Percentiles rank a stretch among this genome's conserved stretches.
These are phyloP conservation scores for Thamnophis elegans DNA, from an alignment of 2,797 vertebrate species.

Conservation along the genomic window DNA sequence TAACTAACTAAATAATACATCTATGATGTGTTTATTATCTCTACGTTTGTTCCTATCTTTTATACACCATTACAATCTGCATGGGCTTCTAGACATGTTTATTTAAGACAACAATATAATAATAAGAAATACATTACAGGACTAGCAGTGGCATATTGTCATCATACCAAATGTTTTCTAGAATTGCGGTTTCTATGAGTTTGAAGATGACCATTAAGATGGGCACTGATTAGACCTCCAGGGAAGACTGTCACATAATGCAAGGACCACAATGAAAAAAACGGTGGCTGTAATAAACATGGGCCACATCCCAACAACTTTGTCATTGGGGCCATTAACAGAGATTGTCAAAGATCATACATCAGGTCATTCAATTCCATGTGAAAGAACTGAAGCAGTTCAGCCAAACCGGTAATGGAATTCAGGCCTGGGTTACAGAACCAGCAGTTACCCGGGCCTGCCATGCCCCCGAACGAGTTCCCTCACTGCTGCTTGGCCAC, in stretches of 20 bases:
- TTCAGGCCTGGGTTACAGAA: too few species aligned
- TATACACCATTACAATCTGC: background rate
- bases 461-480: too few species aligned
- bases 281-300: background rate
- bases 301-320: background rate
- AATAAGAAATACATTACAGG: background rate
- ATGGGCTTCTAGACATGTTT: constrained; percentile 16
- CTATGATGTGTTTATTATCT: background rate
- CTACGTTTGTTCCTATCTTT: background rate
- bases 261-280: background rate
- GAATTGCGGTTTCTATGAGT: background rate
- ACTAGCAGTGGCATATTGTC: background rate
- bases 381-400: background rate
- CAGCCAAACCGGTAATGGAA: too few species aligned
- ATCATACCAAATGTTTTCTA: background rate
- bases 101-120: background rate
- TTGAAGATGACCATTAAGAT: background rate
- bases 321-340: background rate
- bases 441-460: too few species aligned
- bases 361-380: background rate
- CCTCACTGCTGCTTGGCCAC: too few species aligned
- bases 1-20: background rate
- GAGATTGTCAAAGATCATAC: background rate
- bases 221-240: background rate
- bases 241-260: background rate